Base-by-base conservation (phyloP, 2,888 invertebrate genomes). In the Hirudinaria manillensis region DNA sequence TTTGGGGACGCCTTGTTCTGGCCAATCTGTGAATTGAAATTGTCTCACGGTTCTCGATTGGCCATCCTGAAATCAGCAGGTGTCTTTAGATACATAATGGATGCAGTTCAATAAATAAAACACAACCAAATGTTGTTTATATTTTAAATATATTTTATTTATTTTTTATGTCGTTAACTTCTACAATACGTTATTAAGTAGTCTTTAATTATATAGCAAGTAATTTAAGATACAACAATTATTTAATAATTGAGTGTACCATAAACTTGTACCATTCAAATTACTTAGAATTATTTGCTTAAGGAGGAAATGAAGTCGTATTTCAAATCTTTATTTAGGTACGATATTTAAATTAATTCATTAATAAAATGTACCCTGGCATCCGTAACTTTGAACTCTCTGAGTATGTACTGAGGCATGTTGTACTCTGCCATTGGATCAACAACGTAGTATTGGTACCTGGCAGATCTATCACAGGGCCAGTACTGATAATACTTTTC, bases 401-500 rank as follows among this genome's bases (percentile, higher is more conserved):
- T 89, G 83, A 99, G 89, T 84, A 98, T 95, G 86, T 99, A 99
- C 86, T 96, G 94, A 45, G 97, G 95, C 97, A 99, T 98, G 86
- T 98, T 97, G 87, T 98, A 99, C 86, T 99, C 99, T 7, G 97
- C 96, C 82, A 98, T 96, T 19, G 98, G 98, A 86, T 99, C 98
- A 29, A 99, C 97, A 68, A 98, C 97, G 86, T 95, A 96, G 86
- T 93, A 96, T 84, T 96, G 94, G 87, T 97, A 98, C 78, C 97
- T 90, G 61, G 95, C 94, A 2, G 96, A 95, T 81, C 97, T 89
- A 85, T 98, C 98, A 81, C 93, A 93, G 0, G 99, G 99, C 99
- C 99, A 99, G 86, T 99, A 99, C 85, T 97, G 97, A 85, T 94
- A 94, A 84, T 97, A 98, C 87, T 97, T 97, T 86, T 99, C 99